These are phyloP conservation scores for Habrosyne pyritoides DNA, from an alignment of 2,888 invertebrate genomes.

Conservation along the genomic window DNA sequence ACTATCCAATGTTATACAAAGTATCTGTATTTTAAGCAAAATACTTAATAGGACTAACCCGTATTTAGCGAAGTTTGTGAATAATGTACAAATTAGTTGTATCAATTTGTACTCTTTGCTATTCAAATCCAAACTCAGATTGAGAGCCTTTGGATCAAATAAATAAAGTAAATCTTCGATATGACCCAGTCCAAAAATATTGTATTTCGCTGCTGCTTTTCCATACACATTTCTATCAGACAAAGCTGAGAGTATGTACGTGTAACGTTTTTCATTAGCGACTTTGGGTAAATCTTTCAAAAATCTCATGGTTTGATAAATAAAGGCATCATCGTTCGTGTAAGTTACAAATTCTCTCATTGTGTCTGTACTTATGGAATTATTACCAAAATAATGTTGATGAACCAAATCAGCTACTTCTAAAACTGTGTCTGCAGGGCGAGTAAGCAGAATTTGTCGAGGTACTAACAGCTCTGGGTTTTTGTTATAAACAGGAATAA, in stretches of 20 bases:
- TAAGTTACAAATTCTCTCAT: conserved; percentile 41
- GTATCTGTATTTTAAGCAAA: too few species aligned
- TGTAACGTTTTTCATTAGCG: conserved; percentile 32
- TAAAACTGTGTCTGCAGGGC: conserved; percentile 28
- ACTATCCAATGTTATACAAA: too few species aligned
- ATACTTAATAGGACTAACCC: too few species aligned
- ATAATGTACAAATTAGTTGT: conserved; percentile 11
- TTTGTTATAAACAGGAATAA: conserved; percentile 26
- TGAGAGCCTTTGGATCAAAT: conserved; percentile 33
- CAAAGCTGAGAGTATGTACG: conserved; percentile 44
- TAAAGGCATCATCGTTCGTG: conserved; percentile 28
- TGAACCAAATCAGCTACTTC: conserved; percentile 41
- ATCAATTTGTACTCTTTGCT: conserved; percentile 18
- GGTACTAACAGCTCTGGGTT: conserved; percentile 46
- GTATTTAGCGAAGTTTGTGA: conserved; percentile 20
- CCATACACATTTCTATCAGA: conserved; percentile 46
- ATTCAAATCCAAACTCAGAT: conserved; percentile 5
- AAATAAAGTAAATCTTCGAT: conserved; percentile 52
- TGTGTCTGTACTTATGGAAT: conserved; percentile 24
- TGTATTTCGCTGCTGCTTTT: conserved; percentile 31
- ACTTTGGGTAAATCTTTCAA: conserved; percentile 27
- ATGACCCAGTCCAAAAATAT: conserved; percentile 43
- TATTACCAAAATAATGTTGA: conserved; percentile 44
- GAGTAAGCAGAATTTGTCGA: conserved; percentile 33
- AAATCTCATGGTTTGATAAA: conserved; percentile 34